Percentiles rank a stretch among this genome's conserved stretches.
phyloP scores from a whole-genome alignment of 2,113 vertebrate genomes.

The Amphiprion ocellaris region DNA sequence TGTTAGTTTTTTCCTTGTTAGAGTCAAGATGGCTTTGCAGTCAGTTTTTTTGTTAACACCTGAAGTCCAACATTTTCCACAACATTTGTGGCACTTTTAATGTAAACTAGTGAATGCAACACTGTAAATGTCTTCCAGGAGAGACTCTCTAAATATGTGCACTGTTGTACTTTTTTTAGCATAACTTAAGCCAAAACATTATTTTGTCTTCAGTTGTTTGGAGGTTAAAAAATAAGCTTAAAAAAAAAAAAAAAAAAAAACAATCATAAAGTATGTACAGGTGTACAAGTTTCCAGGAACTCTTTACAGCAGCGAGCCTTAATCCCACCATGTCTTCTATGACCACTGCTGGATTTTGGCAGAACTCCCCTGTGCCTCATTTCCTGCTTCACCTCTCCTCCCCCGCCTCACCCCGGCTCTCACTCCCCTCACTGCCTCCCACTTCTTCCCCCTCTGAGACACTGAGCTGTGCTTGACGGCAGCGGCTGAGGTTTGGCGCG shows the following conservation, averaged over 20 bases:
- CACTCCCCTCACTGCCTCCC: slow-evolving; percentile 59
- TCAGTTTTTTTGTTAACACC: too few relatives aligned
- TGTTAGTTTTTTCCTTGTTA: too few relatives aligned
- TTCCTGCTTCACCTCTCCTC: slow-evolving; percentile 68
- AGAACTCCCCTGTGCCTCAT: slow-evolving; percentile 71
- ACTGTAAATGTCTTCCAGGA: too few relatives aligned
- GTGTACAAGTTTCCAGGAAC: background rate
- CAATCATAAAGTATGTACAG: background rate
- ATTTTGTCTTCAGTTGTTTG: background rate
- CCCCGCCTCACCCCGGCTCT: slow-evolving; percentile 33
- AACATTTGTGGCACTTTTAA: too few relatives aligned
- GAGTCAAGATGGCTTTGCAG: too few relatives aligned
- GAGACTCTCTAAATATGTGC: too few relatives aligned
- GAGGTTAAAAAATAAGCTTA: too few relatives aligned
- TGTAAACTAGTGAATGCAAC: too few relatives aligned
- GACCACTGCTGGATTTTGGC: slow-evolving; percentile 71
- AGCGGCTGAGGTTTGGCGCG: slow-evolving; percentile 76
- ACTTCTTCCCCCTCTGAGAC: slow-evolving; percentile 67
- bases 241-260: background rate
- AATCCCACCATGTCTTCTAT: slow-evolving; percentile 27
- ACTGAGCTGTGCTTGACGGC: slow-evolving; percentile 63
- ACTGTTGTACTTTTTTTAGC: too few relatives aligned
- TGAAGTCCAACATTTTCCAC: too few relatives aligned
- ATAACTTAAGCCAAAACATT: too few relatives aligned
- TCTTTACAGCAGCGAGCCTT: slow-evolving; percentile 13